Base-by-base conservation (phyloP, 2,113 vertebrate genomes). In the Podarcis raffonei region DNA sequence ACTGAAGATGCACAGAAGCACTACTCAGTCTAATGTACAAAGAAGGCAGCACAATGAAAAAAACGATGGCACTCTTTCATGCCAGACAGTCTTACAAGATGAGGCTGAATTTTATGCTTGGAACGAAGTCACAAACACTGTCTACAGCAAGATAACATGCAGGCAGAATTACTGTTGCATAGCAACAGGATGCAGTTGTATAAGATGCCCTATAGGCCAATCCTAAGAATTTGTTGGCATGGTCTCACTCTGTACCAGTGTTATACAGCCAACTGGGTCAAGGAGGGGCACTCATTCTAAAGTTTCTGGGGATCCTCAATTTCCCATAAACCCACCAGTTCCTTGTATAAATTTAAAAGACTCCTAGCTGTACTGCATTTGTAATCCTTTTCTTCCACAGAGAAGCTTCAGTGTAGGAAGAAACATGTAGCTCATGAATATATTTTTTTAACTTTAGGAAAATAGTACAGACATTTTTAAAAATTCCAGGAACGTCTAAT, bases 131-230 rank as follows among this genome's bases (percentile, higher is more conserved):
- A 94, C 90, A 90, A 89, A 62, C 87, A 88, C 94, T 94, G 93
- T 91, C 94, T 94, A 95, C 94, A 95, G 92, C 90, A 95, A 94
- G 88, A 95, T 95, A 95, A 94, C 96, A 94, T 96, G 96, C 93
- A 97, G 95, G 95, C 96, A 96, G 90, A 95, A 96, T 96, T 95
- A 95, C 96, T 94, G 95, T 96, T 97, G 95, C 95, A 95, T 96
- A 95, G 96, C 96, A 97, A 97, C 94, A 96, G 94, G 95, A 92
- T 95, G 94, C 93, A 91, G 83, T 95, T 92, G 94, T 93, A 92
- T 95, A 95, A 95, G 93, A 92, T 91, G 95, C 93, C 37, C 37
- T 77, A 81, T n/a, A 27, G 42, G 30, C n/a, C 30, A 68, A 18
- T 71, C 65, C 30, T 57, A 32, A 72, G 48, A 71, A 87, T 59